Conservation (phyloP, 2,113 vertebrate species). For the Ardeotis arabs region DNA sequence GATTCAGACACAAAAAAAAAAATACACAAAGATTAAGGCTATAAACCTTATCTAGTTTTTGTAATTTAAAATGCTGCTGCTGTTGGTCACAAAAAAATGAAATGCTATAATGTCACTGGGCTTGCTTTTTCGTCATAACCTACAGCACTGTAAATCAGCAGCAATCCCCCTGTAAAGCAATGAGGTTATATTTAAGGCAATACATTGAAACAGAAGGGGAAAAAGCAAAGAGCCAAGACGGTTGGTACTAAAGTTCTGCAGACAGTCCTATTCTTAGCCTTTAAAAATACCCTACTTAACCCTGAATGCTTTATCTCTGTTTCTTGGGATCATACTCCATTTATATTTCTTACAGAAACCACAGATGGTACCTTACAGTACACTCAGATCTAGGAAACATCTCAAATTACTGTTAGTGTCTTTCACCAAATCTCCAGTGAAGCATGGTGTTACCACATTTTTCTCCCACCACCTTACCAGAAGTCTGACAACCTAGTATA, state of each 20-base stretch:
- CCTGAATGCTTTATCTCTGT: conserved; percentile 5
- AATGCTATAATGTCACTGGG: neutral
- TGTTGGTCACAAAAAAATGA: neutral
- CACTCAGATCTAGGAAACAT: conserved; percentile 11
- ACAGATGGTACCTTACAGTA: conserved; percentile 18
- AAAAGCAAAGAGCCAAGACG: conserved; percentile 10
- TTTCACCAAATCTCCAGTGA: conserved; percentile 39
- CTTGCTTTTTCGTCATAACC: neutral
- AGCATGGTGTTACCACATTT: conserved; percentile 5
- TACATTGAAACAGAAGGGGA: neutral
- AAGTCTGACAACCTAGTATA: neutral
- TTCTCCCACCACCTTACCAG: conserved; percentile 31
- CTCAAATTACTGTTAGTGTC: conserved; percentile 26
- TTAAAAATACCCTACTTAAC: conserved; percentile 38
- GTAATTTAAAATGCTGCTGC: conserved; percentile 4
- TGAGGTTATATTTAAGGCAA: conserved; percentile 5
- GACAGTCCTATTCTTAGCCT: neutral
- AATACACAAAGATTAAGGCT: neutral
- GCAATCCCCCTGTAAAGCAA: neutral
- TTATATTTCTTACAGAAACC: conserved; percentile 42
- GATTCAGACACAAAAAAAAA: neutral
- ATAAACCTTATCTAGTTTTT: neutral
- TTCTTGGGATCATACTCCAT: conserved; percentile 25
- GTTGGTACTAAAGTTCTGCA: conserved; percentile 6
- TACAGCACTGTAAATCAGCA: neutral